Base-by-base conservation (phyloP, 1,140 invertebrate species). In the Drosophila asahinai region DNA sequence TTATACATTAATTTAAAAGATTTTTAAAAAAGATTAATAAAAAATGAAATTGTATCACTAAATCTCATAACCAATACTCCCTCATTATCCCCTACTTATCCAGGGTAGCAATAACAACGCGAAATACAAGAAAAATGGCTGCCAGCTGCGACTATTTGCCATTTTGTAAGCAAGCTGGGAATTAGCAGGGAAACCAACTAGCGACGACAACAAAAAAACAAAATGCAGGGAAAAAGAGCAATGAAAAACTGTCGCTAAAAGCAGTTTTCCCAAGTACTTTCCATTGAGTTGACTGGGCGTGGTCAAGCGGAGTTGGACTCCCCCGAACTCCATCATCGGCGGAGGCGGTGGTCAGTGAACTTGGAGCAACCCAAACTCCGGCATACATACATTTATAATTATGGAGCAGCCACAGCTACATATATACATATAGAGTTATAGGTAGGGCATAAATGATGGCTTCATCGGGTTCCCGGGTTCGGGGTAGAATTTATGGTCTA, bases 401-500 rank as follows among this genome's bases (percentile, higher is more conserved):
- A 59, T 40, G 30, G 38, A 36, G 38, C 49, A 14, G 43, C 22
- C 22, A 59, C 52, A 33, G 33, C 40, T 47, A 27, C 15, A 58
- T 36, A 19, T 11, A 54, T 1, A 22, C 22, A 48, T 45, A 43
- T 55, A 38, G 33, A 61, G 59, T 49, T 47, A 30, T 40, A 66
- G 51, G 63, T 58, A 52, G 67, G 61, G 66, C 74, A 67, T 15
- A 60, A 77, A 15, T 68, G 75, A 87, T 84, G 81, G 81, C 84
- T 81, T 83, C 83, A 86, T 86, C 80, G 79, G 83, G 55, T 68
- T 68, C 68, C 68, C 54, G 48, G 51, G 63, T 75, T 68, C 14
- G 65, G 78, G 54, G 49, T 38, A 70, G 38, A 89, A 89, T 89
- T 89, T 89, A 84, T 89, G 81, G 81, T 90, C 86, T 89, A 89